Base-by-base conservation (phyloP, 2,113 vertebrate genomes). In the Oncorhynchus nerka region DNA sequence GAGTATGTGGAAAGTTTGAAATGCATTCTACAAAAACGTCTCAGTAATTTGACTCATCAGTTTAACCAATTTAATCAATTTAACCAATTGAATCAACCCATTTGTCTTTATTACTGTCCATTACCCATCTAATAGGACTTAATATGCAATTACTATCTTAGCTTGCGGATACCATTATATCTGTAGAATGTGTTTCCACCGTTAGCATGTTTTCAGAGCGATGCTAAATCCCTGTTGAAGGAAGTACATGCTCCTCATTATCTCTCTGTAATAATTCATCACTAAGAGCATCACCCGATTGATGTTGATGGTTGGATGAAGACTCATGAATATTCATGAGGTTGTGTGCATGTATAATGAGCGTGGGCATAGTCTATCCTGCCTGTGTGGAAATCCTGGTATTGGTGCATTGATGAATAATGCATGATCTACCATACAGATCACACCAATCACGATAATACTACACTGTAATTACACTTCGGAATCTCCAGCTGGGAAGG, bases 251-350 rank as follows among this genome's bases (percentile, higher is more conserved):
- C 30, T 55, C 3, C 76, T 72, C 39, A 19, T 86, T 87, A 82
- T 72, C 75, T 79, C 69, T 28, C 28, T 71, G 72, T 78, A 85
- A 88, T 85, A 76, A 88, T 81, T 77, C 71, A 86, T 86, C 34
- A 19, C 45, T 26, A 57, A 68, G 71, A 70, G 49, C 75, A 75
- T 71, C 81, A 75, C 64, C 68, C 76, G 22, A 65, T 3, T 24
- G 69, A 68, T 19, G 74, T 65, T 71, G 77, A 82, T 13, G 15
- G 15, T 55, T 55, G 49, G 85, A 86, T 76, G 75, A 84, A 79
- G 73, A 15, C 0, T 70, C 57, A 85, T 89, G 79, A 81, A 85
- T 89, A 89, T 87, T 85, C 75, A 87, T 55, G 28, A n/a, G 79
- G 59, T 20, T 48, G 75, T 69, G 73, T 30, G 28, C 75, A 85